Evolutionary conservation across 1,140 invertebrate species (phyloP).

Genomic region (Penaeus chinensis): DNA sequence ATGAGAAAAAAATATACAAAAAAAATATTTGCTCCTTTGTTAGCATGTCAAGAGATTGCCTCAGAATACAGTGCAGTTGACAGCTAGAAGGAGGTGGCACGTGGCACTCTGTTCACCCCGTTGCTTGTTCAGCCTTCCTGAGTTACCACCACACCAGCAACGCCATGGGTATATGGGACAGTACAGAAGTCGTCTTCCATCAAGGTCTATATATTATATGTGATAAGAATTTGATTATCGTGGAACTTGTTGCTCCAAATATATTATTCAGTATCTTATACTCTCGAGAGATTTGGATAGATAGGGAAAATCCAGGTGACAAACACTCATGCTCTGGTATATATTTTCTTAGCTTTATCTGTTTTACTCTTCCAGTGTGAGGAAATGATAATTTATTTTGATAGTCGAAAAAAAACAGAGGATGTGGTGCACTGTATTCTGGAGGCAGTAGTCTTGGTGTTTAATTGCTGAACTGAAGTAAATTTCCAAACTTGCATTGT

Average conservation of each 20-base stretch:
- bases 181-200: conserved; percentile 37
- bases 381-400: conserved; percentile 17
- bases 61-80: conserved; percentile 37
- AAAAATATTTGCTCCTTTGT: conserved; percentile 34
- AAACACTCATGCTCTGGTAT: not conserved
- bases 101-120: not conserved
- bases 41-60: conserved; percentile 21
- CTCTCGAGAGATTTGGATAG: too few relatives aligned
- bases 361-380: not conserved
- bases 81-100: not conserved
- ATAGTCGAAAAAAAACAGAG: not conserved
- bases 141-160: not conserved
- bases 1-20: too few relatives aligned
- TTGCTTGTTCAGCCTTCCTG: not conserved
- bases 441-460: conserved; percentile 28
- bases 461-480: conserved; percentile 33
- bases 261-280: too few relatives aligned
- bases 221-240: conserved; percentile 14
- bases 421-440: conserved; percentile 44
- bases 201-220: conserved; percentile 36
- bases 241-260: too few relatives aligned
- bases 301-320: too few relatives aligned
- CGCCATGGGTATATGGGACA: not conserved
- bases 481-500: conserved; percentile 40
- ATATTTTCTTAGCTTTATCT: not conserved